Evolutionary conservation across 2,113 vertebrate genomes (phyloP), one percentile per base, ranked within the genome.

Genomic region (Sylvietta virens): DNA sequence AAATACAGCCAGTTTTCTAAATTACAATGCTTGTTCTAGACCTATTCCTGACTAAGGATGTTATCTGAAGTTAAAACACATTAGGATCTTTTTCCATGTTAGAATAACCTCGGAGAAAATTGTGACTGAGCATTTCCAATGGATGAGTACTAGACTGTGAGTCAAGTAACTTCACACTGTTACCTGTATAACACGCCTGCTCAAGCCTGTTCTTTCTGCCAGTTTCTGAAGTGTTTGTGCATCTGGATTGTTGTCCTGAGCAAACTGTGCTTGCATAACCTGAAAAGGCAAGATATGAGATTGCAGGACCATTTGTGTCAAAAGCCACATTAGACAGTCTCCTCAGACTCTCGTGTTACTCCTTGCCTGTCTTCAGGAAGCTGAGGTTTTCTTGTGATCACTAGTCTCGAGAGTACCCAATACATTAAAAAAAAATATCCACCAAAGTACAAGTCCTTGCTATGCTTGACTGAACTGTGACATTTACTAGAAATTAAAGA

Each of bases 251-350:
- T 99, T 99, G 98, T 99, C 99, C 98, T 99, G 99, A 97, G 99
- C 99, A 97, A 99, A 99, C 92, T 99, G 99, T 93, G 99, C 99
- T 98, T 99, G 99, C 99, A 99, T 99, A 91, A 99, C 99, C 99
- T 99, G 98, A 64, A 96, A 88, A 92, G 40, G 71, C 61, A 96
- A 87, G 58, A 74, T 3, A 35, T 7, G 20, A 47, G 50, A 47
- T 27, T 6, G 21, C n/a, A 66, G 33, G 5, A 62, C 48, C 18
- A 20, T 15, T 61, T 67, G 15, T 66, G 42, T 15, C 0, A 0
- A 69, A 35, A 81, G 47, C 15, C 16, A 26, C 23, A 35, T 24
- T 11, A 51, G 27, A 40, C n/a, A 23, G 13, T 47, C 27, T 56
- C 81, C 31, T 48, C 66, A 72, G 54, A 42, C 47, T 1, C 0